Conservation (phyloP, 2,113 vertebrate genomes). For the Thalassoma bifasciatum region DNA sequence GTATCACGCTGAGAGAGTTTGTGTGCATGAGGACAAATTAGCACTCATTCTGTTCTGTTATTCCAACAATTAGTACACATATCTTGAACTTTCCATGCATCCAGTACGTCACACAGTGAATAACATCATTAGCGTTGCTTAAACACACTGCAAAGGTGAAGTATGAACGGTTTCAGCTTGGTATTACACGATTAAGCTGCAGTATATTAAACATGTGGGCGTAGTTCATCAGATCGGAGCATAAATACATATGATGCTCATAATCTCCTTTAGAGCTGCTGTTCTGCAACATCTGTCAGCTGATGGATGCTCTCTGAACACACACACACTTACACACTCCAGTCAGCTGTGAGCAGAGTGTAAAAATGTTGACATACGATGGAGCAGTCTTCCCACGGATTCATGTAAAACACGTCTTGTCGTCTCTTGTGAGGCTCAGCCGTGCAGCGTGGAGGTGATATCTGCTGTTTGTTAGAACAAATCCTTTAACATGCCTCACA, state of each 20-base stretch:
- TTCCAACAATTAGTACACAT: no score
- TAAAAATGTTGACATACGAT: not conserved
- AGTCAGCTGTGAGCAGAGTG: not conserved
- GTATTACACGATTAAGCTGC: slow-evolving; percentile 35
- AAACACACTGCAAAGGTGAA: not conserved
- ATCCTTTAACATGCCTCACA: not conserved
- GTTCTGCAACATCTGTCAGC: slow-evolving; percentile 30
- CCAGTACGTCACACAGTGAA: slow-evolving; percentile 6
- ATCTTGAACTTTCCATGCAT: not conserved
- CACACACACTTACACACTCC: not conserved
- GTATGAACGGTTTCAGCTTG: not conserved
- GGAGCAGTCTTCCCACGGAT: not conserved
- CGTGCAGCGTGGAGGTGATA: no score
- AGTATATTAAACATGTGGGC: slow-evolving; percentile 17
- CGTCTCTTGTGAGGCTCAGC: not conserved
- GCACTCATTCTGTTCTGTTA: no score
- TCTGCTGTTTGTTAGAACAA: not conserved
- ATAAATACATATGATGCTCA: slow-evolving; percentile 48
- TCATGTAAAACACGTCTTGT: not conserved
- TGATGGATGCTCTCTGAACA: not conserved
- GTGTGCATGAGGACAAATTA: not conserved
- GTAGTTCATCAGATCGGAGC: slow-evolving; percentile 33
- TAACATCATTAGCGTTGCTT: not conserved
- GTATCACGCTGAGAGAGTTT: not conserved
- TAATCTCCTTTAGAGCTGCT: slow-evolving; percentile 35